These are phyloP conservation scores for Phalacrocorax aristotelis DNA, from an alignment of 2,113 vertebrate species.

Conservation along the genomic window DNA sequence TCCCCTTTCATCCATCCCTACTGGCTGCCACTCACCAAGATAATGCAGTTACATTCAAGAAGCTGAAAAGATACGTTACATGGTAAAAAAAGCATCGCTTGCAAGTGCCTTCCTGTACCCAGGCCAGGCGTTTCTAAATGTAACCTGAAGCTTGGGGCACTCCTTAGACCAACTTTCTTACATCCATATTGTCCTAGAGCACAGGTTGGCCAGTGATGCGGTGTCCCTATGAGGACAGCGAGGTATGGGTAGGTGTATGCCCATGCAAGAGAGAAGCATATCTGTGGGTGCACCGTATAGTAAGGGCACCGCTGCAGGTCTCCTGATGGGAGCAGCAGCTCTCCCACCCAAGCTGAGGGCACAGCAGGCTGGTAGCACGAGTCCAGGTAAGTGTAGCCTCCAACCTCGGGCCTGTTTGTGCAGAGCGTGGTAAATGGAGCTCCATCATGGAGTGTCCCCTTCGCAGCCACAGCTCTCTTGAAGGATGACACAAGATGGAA, in stretches of 20 bases:
- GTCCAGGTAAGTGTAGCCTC: neutral
- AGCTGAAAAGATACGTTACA: neutral
- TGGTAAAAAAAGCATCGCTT: neutral
- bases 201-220: rapidly evolving
- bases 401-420: neutral
- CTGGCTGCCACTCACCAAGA: neutral
- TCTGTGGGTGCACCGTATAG: rapidly evolving
- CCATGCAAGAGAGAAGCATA: neutral
- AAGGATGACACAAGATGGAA: neutral
- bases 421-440: neutral
- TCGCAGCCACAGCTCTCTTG: neutral
- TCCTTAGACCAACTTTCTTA: neutral
- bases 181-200: rapidly evolving
- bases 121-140: neutral
- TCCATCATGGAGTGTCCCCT: neutral
- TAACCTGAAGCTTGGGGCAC: neutral
- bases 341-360: neutral
- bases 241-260: too few species aligned
- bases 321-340: neutral
- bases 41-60: neutral
- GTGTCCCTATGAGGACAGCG: neutral
- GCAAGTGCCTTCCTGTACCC: neutral
- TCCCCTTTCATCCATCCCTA: neutral
- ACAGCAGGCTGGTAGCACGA: neutral
- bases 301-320: neutral